phyloP scores from a whole-genome alignment of 2,113 vertebrate species.

The Erythrocercus mccallii region DNA sequence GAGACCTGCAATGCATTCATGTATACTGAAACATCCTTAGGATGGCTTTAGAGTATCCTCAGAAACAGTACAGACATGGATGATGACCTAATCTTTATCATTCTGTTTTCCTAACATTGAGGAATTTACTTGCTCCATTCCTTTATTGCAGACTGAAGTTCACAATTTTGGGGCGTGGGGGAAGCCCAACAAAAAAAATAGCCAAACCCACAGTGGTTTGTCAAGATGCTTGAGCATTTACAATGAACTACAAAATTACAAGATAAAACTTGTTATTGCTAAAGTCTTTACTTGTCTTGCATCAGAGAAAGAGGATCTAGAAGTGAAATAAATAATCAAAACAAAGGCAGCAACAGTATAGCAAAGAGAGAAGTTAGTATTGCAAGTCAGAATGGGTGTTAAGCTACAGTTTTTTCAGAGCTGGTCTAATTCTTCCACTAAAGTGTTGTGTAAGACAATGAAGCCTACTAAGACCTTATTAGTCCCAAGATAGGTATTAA shows the following conservation, averaged over 20 bases:
- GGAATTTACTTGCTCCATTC: background rate
- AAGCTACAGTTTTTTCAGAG: background rate
- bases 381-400: background rate
- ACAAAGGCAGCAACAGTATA: background rate
- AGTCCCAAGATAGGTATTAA: background rate
- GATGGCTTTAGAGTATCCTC: background rate
- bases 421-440: background rate
- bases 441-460: background rate
- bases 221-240: background rate
- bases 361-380: background rate
- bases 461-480: background rate
- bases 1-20: background rate
- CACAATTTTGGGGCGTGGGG: background rate
- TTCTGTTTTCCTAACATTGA: background rate
- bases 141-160: background rate
- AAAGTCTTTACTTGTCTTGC: background rate
- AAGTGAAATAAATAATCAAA: conserved; percentile 31
- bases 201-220: background rate
- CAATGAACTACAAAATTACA: background rate
- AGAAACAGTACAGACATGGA: background rate
- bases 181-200: background rate
- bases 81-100: background rate
- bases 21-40: background rate
- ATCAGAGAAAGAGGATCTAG: background rate
- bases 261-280: background rate